These are phyloP conservation scores for Microcebus ravelobensis DNA, from an alignment of 2,113 vertebrate genomes.

Conservation along the genomic window DNA sequence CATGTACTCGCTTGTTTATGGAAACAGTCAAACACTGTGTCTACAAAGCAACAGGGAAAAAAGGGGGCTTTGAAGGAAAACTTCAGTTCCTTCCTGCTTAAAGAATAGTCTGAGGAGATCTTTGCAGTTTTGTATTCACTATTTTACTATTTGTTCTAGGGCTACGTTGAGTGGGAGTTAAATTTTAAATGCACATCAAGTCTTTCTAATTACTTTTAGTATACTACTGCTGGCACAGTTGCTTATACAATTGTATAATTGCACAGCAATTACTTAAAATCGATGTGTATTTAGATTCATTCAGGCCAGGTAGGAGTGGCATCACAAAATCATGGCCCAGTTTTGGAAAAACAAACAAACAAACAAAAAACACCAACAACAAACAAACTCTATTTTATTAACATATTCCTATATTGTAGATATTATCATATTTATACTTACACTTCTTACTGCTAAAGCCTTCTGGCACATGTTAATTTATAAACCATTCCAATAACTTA, in stretches of 20 bases:
- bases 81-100: slow-evolving; percentile 7
- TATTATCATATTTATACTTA: not conserved
- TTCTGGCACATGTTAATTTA: not conserved
- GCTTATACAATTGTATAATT: not conserved
- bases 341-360: not conserved
- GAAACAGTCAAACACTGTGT: not conserved
- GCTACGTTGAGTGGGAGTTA: not conserved
- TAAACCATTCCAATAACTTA: not conserved
- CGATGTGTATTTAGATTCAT: not conserved
- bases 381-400: not conserved
- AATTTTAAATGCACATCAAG: not conserved
- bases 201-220: not conserved
- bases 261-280: not conserved
- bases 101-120: not conserved
- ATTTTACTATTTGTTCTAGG: slow-evolving; percentile 24
- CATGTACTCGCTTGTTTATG: not conserved
- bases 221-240: not conserved
- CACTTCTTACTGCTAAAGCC: not conserved
- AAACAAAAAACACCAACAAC: not conserved
- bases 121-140: not conserved
- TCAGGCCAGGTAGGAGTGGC: not conserved
- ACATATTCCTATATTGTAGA: not conserved
- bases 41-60: not conserved
- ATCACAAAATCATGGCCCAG: not conserved
- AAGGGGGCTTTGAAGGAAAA: not conserved